A percentile compares a stretch with the other conserved stretches of the same genome.
Conservation (phyloP, 92 coral and sea anemone species). For the Siderastrea radians region DNA sequence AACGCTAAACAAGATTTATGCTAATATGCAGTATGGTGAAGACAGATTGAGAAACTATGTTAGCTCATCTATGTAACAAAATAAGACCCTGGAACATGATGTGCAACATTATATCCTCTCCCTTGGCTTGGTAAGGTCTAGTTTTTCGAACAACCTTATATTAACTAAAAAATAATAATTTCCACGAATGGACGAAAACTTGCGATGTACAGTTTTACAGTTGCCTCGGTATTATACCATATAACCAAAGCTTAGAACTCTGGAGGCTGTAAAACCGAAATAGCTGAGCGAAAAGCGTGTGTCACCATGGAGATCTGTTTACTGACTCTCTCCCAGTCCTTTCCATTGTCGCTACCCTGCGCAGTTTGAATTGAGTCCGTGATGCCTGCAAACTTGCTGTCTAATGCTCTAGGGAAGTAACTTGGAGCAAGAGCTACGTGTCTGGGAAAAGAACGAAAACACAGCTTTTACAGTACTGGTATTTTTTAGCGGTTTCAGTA, state of each 20-base stretch:
- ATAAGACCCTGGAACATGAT: background rate
- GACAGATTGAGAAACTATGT: background rate
- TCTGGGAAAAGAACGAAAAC: constrained; percentile 37
- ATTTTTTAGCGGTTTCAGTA: background rate
- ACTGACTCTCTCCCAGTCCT: constrained; percentile 84
- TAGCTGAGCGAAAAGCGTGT: constrained; percentile 78
- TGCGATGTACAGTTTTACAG: no score
- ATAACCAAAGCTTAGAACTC: background rate
- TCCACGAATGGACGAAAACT: background rate
- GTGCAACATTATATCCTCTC: background rate
- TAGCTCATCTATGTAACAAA: background rate
- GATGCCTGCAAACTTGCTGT: constrained; percentile 87
- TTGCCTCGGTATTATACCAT: background rate
- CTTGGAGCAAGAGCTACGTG: constrained; percentile 88
- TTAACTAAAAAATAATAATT: no score
- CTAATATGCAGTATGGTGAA: no score
- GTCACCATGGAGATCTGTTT: constrained; percentile 81
- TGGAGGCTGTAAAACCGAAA: constrained; percentile 20
- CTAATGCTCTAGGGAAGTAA: constrained; percentile 60
- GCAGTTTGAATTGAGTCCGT: constrained; percentile 78
- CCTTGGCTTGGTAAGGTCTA: no score
- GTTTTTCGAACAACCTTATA: no score
- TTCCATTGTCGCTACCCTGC: constrained; percentile 27
- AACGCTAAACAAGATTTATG: background rate
- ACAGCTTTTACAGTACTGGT: no score